Percentiles rank a stretch among this genome's conserved stretches.
These are phyloP conservation scores for Centruroides vittatus DNA, from an alignment of 1,140 invertebrate genomes.

Conservation along the genomic window DNA sequence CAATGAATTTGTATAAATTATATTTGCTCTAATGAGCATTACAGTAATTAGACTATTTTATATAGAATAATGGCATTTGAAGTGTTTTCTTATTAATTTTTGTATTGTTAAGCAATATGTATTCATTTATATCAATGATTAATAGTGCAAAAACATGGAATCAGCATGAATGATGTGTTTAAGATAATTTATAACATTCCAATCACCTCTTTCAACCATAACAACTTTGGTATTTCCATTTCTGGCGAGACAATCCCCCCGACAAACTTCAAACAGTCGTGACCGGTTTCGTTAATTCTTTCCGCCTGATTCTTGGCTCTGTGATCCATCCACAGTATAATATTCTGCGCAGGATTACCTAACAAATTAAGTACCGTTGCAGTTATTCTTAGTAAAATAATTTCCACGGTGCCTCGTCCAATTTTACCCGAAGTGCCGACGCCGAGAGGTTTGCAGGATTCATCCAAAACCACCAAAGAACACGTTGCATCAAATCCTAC, in stretches of 20 bases:
- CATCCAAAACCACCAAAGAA: constrained; percentile 69
- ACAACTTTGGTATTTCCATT: constrained; percentile 90
- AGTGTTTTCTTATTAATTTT: no score
- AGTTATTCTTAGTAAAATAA: neutral
- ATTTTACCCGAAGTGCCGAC: constrained; percentile 52
- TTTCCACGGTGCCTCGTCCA: no score
- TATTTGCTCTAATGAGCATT: no score
- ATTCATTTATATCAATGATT: no score
- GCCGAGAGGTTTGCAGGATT: no score
- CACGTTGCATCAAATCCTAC: constrained; percentile 95
- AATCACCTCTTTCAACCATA: constrained; percentile 65
- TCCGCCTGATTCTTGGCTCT: constrained; percentile 65
- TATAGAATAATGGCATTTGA: no score
- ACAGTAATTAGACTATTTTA: no score
- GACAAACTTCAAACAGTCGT: constrained; percentile 64
- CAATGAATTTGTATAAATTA: no score
- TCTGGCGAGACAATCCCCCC: constrained; percentile 85
- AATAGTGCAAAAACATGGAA: no score
- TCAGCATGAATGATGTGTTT: no score
- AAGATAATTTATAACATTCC: no score
- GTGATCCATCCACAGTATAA: constrained; percentile 97
- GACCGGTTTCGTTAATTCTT: constrained; percentile 58
- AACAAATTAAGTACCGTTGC: constrained; percentile 1
- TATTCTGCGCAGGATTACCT: constrained; percentile 45
- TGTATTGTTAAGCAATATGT: no score